phyloP scores from a whole-genome alignment of 2,888 invertebrate species.

The Uropetala carovei region DNA sequence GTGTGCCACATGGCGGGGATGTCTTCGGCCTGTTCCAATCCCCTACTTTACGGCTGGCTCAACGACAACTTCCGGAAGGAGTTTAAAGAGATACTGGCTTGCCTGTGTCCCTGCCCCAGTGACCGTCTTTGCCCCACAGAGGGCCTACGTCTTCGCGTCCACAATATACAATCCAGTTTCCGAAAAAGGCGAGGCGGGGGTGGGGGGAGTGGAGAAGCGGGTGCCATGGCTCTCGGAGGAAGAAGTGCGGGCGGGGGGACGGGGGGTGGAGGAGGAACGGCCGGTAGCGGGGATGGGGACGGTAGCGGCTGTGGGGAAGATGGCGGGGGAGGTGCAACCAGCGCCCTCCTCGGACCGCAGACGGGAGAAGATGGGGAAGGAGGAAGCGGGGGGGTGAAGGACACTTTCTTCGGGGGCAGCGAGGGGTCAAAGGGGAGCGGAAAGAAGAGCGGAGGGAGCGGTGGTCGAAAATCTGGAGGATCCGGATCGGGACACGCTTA shows the following conservation, averaged over 20 bases:
- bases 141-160: slow-evolving; percentile 67
- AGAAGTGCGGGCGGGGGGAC: slow-evolving; percentile 29
- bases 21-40: slow-evolving; percentile 94
- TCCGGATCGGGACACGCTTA: slow-evolving; percentile 64
- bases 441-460: slow-evolving; percentile 44
- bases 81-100: slow-evolving; percentile 84
- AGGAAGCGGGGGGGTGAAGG: slow-evolving; percentile 33
- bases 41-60: slow-evolving; percentile 93
- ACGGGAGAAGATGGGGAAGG: slow-evolving; percentile 43
- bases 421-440: slow-evolving; percentile 38
- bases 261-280: background rate
- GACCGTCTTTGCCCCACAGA: slow-evolving; percentile 65
- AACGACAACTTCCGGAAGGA: slow-evolving; percentile 96
- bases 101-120: slow-evolving; percentile 68
- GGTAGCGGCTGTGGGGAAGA: slow-evolving; percentile 59
- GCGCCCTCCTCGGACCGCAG: slow-evolving; percentile 30
- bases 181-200: slow-evolving; percentile 72
- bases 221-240: background rate
- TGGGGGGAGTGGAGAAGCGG: slow-evolving; percentile 40
- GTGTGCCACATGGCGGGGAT: slow-evolving; percentile 85
- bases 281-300: slow-evolving; percentile 33
- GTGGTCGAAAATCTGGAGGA: slow-evolving; percentile 33
- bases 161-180: slow-evolving; percentile 68
- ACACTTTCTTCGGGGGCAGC: slow-evolving; percentile 59
- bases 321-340: slow-evolving; percentile 31